Base-by-base conservation (phyloP, 1,140 invertebrate genomes). In the Zaprionus lachaisei region DNA sequence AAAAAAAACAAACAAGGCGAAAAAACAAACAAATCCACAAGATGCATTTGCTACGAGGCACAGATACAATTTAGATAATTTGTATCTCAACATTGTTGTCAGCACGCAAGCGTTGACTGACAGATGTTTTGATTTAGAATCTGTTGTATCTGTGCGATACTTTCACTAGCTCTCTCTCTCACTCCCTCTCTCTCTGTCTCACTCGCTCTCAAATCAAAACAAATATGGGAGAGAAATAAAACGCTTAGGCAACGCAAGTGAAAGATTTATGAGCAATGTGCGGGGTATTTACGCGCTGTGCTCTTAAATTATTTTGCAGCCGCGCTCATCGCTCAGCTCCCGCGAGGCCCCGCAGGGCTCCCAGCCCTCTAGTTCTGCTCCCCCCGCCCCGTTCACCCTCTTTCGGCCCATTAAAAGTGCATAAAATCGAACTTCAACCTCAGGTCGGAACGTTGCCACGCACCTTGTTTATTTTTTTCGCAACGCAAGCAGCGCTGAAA, bases 41-140 rank as follows among this genome's bases (percentile, higher is more conserved):
- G 79, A 91, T 89, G 89, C 85, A 91, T 91, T 91, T 77, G 83
- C 68, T 24, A 54, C 47, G 62, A 5, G 58, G 9, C 55, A 68
- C 80, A 91, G 83, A 91, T 91, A 91, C 86, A 91, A 91, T 91
- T 91, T 84, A 89, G 91, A 92, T 92, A 92, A 92, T 92, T 92
- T 92, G 91, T 92, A 92, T 83, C 86, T 92, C 86, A 92, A 79
- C 91, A 72, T 80, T 80, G 81, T 84, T 86, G 85, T 90, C 85
- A 90, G 85, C 72, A 75, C 31, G 76, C 72, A 62, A n/a, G 76
- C 58, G 86, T 72, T 82, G 82, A 90, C 71, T 92, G 91, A 92
- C 83, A 92, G 79, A 92, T 84, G 91, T 91, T 92, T 86, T 86
- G 90, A 83, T 85, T 83, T 85, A 79, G 56, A 38, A 65, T 55